Evolutionary conservation across 2,797 vertebrate genomes (phyloP), one percentile per base, ranked within the genome.

Genomic region (Sus cebifrons): DNA sequence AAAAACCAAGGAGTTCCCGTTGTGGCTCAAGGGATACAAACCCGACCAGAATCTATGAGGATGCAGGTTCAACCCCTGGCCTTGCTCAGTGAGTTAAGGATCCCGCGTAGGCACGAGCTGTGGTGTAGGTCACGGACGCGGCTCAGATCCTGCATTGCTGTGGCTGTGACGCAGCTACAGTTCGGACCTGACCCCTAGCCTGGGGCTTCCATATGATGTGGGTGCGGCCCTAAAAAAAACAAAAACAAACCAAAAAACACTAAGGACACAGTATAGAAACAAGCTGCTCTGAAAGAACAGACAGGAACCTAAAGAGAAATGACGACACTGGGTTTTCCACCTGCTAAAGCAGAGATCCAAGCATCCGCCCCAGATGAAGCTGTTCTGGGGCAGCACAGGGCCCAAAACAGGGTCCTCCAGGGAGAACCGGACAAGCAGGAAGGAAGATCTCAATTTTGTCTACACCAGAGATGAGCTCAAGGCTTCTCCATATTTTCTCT

Each of bases 161-260:
- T 49, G 44, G 44, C 44, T 49, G 44, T 49, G 44, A 10, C 9
- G 6, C 44, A 6, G 44, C 44, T 49, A 10, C 44, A 49, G 44
- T 49, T 49, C 5, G 9, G 44, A 49, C 6, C 9, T 49, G 44
- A 49, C 44, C 44, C 44, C 7, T 49, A 49, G 44, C 44, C 44
- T 49, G 44, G 44, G 44, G 9, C 44, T 49, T 49, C 44, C 44
- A 49, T 49, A 49, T 36, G 36, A 36, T 36, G 36, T 36, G 36
- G 36, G 36, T 49, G 44, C 9, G 44, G 44, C 99, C 99, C 99
- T 97, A 29, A 89, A 49, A 98, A 98, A 98, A 2, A 96, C 29
- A 96, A 96, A 89, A 70, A 16, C 4, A 98, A 98, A 2, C 96
- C 29, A 96, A 96, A 89, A 70, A 16, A 5, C 14, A 6, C 10